Conservation (phyloP, 2,888 invertebrate species). For the Folsomia candida region DNA sequence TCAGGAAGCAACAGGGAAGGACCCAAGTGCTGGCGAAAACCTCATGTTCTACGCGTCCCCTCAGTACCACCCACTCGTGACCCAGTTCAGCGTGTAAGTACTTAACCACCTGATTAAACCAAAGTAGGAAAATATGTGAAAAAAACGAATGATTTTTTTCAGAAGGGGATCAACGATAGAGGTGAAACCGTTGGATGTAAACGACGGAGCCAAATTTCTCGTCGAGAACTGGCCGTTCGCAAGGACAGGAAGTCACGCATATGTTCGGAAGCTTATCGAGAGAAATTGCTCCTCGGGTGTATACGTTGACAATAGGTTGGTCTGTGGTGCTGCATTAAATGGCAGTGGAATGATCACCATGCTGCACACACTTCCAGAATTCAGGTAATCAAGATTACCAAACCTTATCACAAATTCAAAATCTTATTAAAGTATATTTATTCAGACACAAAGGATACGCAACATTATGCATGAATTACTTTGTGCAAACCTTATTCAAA, state of each 20-base stretch:
- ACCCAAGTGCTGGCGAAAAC: neutral
- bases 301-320: slow-evolving; percentile 16
- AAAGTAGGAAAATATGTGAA: too few species aligned
- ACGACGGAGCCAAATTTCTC: slow-evolving; percentile 23
- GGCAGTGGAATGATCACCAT: slow-evolving; percentile 28
- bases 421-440: too few species aligned
- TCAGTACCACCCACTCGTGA: neutral
- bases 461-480: slow-evolving; percentile 24
- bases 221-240: slow-evolving; percentile 30
- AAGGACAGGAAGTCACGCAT: slow-evolving; percentile 18
- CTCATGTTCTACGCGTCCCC: slow-evolving; percentile 3
- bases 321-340: slow-evolving; percentile 21
- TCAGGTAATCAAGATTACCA: too few species aligned
- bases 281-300: slow-evolving; percentile 24
- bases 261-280: slow-evolving; percentile 19
- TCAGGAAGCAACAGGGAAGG: slow-evolving; percentile 4
- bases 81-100: neutral
- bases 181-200: slow-evolving; percentile 20
- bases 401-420: too few species aligned
- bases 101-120: neutral
- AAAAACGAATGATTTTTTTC: too few species aligned
- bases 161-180: slow-evolving; percentile 15
- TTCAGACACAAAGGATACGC: slow-evolving; percentile 24
- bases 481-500: slow-evolving; percentile 9
- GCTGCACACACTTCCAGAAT: slow-evolving; percentile 13